Evolutionary conservation across 2,113 vertebrate species (phyloP).

Genomic region (Scolopax mira): DNA sequence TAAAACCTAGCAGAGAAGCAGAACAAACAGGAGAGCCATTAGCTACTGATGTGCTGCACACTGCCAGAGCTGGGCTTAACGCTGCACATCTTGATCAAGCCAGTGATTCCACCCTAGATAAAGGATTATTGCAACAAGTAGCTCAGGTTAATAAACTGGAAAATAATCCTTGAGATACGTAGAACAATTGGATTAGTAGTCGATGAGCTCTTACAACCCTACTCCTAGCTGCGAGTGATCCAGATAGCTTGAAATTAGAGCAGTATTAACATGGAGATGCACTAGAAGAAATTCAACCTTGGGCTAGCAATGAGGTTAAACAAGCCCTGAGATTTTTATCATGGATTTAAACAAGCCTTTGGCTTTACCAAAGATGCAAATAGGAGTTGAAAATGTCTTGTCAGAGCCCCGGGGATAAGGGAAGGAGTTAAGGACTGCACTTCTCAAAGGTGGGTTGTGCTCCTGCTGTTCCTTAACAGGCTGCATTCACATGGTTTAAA

Average conservation of each 20-base stretch:
- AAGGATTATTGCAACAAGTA: constrained; percentile 6
- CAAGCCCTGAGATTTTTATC: not conserved
- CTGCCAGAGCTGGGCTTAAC: not conserved
- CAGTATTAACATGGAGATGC: not conserved
- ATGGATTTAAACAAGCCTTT: not conserved
- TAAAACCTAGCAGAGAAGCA: not conserved
- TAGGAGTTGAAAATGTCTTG: not conserved
- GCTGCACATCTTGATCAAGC: not conserved
- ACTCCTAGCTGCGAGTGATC: not conserved
- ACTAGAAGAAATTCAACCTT: not conserved
- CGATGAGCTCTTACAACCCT: not conserved
- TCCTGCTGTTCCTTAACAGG: not conserved
- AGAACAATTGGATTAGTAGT: not conserved
- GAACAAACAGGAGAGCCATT: not conserved
- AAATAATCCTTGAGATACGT: constrained; percentile 2
- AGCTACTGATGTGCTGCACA: not conserved
- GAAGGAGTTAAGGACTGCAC: not conserved
- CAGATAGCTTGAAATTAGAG: not conserved
- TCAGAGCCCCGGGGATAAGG: not conserved
- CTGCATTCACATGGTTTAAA: not conserved
- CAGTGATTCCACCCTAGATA: not conserved
- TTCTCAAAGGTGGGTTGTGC: not conserved
- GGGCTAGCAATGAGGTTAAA: not conserved
- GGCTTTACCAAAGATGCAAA: not conserved
- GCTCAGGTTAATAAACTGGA: not conserved